A percentile compares a stretch with the other conserved stretches of the same genome.
Conservation (phyloP, 2,113 vertebrate species). For the Symphodus melops region DNA sequence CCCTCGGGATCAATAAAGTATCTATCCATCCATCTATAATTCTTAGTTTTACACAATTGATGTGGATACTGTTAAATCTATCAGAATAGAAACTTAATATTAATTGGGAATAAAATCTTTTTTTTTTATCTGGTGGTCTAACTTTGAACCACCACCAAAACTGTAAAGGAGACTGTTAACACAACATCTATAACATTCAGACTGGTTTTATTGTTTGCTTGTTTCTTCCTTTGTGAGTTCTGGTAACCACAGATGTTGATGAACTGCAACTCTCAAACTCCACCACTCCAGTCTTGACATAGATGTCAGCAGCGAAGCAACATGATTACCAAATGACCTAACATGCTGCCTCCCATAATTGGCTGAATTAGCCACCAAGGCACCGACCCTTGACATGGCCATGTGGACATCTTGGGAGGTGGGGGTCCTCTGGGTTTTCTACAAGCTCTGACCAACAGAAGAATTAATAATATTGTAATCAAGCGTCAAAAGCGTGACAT, state of each 20-base stretch:
- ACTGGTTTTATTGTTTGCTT: too few relatives aligned
- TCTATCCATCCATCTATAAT: too few relatives aligned
- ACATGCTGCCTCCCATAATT: slow-evolving; percentile 51
- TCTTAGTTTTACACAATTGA: too few relatives aligned
- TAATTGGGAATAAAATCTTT: too few relatives aligned
- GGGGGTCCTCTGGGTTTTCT: neutral
- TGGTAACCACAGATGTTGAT: neutral
- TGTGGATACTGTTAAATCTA: too few relatives aligned
- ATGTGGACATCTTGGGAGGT: slow-evolving; percentile 14
- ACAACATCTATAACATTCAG: too few relatives aligned
- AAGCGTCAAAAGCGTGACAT: slow-evolving; percentile 47
- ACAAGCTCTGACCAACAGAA: slow-evolving; percentile 1
- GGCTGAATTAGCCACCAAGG: slow-evolving; percentile 39
- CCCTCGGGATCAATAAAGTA: too few relatives aligned
- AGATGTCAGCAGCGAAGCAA: neutral
- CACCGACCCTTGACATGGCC: slow-evolving; percentile 27
- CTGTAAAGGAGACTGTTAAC: too few relatives aligned
- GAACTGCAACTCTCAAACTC: slow-evolving; percentile 17
- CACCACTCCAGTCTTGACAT: slow-evolving; percentile 9
- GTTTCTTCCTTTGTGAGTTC: neutral
- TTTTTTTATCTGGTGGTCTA: too few relatives aligned
- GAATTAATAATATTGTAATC: slow-evolving; percentile 59
- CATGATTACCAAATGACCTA: slow-evolving; percentile 44
- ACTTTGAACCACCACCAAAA: too few relatives aligned
- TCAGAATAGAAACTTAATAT: too few relatives aligned